A percentile compares a stretch with the other conserved stretches of the same genome.
Conservation (phyloP, 2,113 vertebrate genomes). For the Bothrops jararaca region DNA sequence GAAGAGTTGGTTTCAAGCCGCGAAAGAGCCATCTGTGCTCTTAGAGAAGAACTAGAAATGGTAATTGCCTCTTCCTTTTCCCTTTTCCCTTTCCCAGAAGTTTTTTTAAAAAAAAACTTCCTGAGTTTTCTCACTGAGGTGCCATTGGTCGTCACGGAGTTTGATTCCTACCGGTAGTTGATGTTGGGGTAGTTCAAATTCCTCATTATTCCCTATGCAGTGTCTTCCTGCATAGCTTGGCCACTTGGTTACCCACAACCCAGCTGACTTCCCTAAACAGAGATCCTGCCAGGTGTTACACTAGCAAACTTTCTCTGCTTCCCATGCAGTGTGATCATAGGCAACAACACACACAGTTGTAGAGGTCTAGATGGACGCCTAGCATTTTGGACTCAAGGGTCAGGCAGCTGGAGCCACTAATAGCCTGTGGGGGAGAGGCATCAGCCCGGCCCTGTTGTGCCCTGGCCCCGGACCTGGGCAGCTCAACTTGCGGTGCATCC, state of each 20-base stretch:
- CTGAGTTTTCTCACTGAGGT: neutral
- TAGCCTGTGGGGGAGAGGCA: neutral
- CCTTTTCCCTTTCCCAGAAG: neutral
- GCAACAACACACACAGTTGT: neutral
- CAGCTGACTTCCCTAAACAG: neutral
- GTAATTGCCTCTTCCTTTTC: slow-evolving; percentile 55
- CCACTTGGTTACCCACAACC: neutral
- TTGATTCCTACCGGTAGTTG: neutral
- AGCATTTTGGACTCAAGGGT: no score
- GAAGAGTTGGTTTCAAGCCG: neutral
- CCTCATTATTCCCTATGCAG: neutral
- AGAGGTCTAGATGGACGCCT: no score
- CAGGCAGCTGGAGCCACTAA: no score
- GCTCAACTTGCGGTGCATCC: no score
- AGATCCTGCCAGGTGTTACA: neutral
- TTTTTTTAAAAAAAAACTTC: neutral
- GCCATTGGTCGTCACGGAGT: neutral
- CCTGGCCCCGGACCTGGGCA: no score
- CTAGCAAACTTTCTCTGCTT: neutral
- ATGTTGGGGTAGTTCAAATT: neutral
- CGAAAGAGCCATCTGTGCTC: neutral
- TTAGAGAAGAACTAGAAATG: slow-evolving; percentile 67
- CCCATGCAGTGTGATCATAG: neutral
- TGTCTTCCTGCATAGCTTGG: neutral
- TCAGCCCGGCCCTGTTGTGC: neutral